These are phyloP conservation scores for Rhincodon typus DNA, from an alignment of 2,797 vertebrate genomes.

Conservation along the genomic window DNA sequence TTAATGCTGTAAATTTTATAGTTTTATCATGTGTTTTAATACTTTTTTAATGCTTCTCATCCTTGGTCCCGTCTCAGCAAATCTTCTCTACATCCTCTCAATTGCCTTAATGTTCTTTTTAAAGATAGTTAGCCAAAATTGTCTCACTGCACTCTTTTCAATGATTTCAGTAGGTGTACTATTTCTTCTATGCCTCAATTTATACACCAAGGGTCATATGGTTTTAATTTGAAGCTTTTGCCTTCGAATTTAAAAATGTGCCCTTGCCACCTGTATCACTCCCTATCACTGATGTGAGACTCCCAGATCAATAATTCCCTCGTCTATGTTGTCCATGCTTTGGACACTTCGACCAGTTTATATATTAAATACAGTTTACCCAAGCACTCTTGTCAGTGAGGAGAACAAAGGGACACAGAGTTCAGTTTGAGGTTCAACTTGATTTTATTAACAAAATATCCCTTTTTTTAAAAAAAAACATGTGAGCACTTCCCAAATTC, in stretches of 20 bases:
- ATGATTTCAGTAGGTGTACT: background rate
- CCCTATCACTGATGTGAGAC: too few relatives aligned
- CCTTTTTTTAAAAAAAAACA: too few relatives aligned
- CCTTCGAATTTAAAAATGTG: background rate
- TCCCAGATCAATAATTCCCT: too few relatives aligned
- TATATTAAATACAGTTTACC: too few relatives aligned
- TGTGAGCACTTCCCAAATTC: too few relatives aligned
- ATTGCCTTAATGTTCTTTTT: background rate
- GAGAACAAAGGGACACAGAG: too few relatives aligned
- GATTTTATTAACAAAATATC: too few relatives aligned
- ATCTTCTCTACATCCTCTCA: background rate
- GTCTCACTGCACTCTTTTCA: background rate
- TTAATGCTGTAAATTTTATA: background rate
- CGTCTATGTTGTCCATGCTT: too few relatives aligned
- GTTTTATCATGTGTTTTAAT: background rate
- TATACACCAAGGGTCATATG: background rate
- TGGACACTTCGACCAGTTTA: too few relatives aligned
- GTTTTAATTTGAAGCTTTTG: background rate
- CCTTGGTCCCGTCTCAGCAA: background rate
- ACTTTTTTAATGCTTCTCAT: background rate
- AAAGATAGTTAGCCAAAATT: background rate
- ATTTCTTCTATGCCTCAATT: background rate
- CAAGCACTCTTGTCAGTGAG: too few relatives aligned
- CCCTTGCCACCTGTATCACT: background rate
- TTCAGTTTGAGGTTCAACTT: too few relatives aligned